Conservation (phyloP, 2,113 vertebrate species). For the Sander vitreus region DNA sequence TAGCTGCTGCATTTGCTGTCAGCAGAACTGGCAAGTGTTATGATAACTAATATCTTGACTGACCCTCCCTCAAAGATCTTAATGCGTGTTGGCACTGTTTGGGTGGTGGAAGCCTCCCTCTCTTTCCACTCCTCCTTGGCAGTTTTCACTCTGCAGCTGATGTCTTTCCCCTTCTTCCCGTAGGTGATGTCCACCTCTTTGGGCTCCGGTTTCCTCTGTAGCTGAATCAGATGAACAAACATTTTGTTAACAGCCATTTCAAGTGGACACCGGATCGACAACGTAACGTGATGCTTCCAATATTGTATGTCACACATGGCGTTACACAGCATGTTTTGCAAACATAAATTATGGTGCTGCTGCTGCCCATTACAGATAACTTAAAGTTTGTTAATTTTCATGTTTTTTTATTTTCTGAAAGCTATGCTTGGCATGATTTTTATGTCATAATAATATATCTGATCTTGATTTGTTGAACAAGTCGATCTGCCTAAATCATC, state of each 20-base stretch:
- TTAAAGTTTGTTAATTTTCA: background rate
- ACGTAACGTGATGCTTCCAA: slow-evolving; percentile 60
- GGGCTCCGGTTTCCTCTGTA: slow-evolving; percentile 94
- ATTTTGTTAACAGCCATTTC: slow-evolving; percentile 72
- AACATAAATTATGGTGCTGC: slow-evolving; percentile 48
- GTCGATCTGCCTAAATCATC: background rate
- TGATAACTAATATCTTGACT: slow-evolving; percentile 73
- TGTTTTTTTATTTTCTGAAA: background rate
- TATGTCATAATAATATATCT: no score
- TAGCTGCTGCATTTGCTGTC: slow-evolving; percentile 40
- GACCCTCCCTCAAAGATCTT: slow-evolving; percentile 99
- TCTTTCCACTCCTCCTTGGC: slow-evolving; percentile 96
- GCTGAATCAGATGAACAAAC: slow-evolving; percentile 75
- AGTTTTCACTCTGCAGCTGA: slow-evolving; percentile 90
- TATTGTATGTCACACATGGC: slow-evolving; percentile 53
- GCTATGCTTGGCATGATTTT: background rate
- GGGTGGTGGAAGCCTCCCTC: slow-evolving; percentile 88
- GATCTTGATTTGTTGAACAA: no score
- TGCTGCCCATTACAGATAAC: background rate
- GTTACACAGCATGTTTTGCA: slow-evolving; percentile 61
- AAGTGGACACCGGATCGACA: slow-evolving; percentile 61
- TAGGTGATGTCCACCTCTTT: slow-evolving; percentile 91
- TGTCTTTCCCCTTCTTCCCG: slow-evolving; percentile 92
- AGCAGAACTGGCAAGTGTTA: slow-evolving; percentile 59
- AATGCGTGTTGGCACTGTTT: slow-evolving; percentile 92